Evolutionary conservation across 1,140 invertebrate genomes (phyloP).

Genomic region (Melanaphis sacchari): DNA sequence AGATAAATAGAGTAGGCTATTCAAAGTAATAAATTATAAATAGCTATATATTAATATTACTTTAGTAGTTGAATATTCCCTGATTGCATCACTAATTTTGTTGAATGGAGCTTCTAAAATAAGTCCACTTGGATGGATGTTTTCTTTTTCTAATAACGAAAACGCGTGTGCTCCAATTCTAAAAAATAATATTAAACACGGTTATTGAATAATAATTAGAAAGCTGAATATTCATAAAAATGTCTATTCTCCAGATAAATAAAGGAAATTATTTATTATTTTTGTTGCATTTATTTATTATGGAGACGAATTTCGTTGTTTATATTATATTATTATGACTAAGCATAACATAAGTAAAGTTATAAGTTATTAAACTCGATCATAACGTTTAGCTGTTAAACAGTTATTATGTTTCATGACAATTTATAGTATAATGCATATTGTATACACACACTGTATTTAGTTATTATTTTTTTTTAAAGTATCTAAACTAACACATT

Average conservation of each 20-base stretch:
- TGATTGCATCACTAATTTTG: slow-evolving; percentile 82
- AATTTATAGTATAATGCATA: background rate
- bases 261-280: background rate
- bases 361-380: background rate
- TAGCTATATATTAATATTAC: slow-evolving; percentile 64
- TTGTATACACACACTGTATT: background rate
- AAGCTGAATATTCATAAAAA: background rate
- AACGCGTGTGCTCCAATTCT: slow-evolving; percentile 73
- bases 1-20: background rate
- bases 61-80: slow-evolving; percentile 77
- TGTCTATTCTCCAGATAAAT: background rate
- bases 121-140: slow-evolving; percentile 72
- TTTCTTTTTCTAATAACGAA: slow-evolving; percentile 67
- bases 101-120: slow-evolving; percentile 90
- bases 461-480: background rate
- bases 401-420: background rate
- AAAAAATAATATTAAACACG: slow-evolving; percentile 48
- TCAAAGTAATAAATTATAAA: background rate
- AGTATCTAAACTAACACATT: background rate
- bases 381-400: background rate
- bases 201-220: background rate
- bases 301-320: background rate
- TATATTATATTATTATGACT: background rate
- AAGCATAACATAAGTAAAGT: background rate
- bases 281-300: background rate